Evolutionary conservation across 2,888 invertebrate species (phyloP).

Genomic region (Catocala sponsa): DNA sequence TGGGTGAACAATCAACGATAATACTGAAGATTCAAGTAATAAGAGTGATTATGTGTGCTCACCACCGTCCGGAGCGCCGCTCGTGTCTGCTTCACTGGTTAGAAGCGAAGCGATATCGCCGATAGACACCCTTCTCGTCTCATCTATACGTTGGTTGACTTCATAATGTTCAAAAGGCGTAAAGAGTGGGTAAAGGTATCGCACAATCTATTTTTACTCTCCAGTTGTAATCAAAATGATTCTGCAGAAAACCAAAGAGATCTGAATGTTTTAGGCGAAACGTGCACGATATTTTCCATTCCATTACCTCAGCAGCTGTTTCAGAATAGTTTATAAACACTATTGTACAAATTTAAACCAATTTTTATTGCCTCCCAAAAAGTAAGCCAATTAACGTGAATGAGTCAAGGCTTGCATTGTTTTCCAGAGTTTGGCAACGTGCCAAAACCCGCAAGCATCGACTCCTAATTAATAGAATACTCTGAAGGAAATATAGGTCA

Average conservation of each 20-base stretch:
- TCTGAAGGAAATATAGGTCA: slow-evolving; percentile 29
- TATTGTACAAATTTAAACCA: slow-evolving; percentile 62
- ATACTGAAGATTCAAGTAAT: too few relatives aligned
- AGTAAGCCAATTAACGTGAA: slow-evolving; percentile 74
- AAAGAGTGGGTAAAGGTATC: slow-evolving; percentile 14
- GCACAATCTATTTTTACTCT: slow-evolving; percentile 35
- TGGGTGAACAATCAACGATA: too few relatives aligned
- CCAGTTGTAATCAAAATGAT: slow-evolving; percentile 16
- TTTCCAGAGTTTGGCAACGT: slow-evolving; percentile 63
- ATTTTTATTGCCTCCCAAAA: slow-evolving; percentile 74
- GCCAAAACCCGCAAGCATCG: slow-evolving; percentile 60
- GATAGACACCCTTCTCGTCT: slow-evolving; percentile 24
- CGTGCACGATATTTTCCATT: slow-evolving; percentile 40
- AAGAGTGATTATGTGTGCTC: background rate
- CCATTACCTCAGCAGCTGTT: slow-evolving; percentile 47
- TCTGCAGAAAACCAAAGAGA: slow-evolving; percentile 19
- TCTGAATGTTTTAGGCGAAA: slow-evolving; percentile 28
- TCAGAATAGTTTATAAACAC: slow-evolving; percentile 61
- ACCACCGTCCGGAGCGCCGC: background rate
- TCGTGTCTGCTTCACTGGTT: slow-evolving; percentile 11
- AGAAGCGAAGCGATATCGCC: slow-evolving; percentile 14
- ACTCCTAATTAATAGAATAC: slow-evolving; percentile 62
- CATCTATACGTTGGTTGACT: slow-evolving; percentile 23
- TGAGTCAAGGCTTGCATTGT: slow-evolving; percentile 71
- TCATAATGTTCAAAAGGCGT: slow-evolving; percentile 31